These are phyloP conservation scores for Rhamphomyia laevipes DNA, from an alignment of 2,888 invertebrate genomes.

Conservation along the genomic window DNA sequence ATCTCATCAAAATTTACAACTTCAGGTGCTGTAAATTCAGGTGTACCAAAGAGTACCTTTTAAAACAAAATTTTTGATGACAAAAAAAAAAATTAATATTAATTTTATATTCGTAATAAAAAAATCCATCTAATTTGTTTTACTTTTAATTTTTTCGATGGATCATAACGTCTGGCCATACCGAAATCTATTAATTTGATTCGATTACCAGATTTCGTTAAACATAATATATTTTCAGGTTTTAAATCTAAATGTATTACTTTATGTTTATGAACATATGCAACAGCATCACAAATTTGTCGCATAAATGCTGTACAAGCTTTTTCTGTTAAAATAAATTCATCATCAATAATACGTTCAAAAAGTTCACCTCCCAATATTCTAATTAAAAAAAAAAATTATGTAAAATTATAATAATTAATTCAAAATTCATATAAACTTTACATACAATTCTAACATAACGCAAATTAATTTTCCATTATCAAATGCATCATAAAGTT, in stretches of 20 bases:
- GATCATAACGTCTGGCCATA: conserved; percentile 75
- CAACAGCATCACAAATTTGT: conserved; percentile 90
- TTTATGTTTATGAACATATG: conserved; percentile 83
- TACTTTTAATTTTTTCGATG: conserved; percentile 71
- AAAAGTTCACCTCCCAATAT: conserved; percentile 92
- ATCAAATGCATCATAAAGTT: conserved; percentile 89
- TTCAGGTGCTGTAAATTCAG: conserved; percentile 59
- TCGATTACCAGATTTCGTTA: conserved; percentile 81
- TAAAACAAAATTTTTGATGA: too few relatives aligned
- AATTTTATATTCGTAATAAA: conserved; percentile 91
- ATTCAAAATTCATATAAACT: not conserved
- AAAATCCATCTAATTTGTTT: too few relatives aligned
- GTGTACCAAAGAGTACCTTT: conserved; percentile 46
- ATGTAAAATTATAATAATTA: not conserved
- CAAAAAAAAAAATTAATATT: too few relatives aligned
- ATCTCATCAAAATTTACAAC: conserved; percentile 93
- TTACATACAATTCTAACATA: conserved; percentile 83
- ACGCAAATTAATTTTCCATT: conserved; percentile 81
- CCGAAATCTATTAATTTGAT: conserved; percentile 97
- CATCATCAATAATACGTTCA: conserved; percentile 91
- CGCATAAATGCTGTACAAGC: conserved; percentile 89
- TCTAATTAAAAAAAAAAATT: conserved; percentile 44
- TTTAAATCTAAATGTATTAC: conserved; percentile 90
- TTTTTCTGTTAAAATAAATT: conserved; percentile 86
- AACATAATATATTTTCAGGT: conserved; percentile 93